Conservation (phyloP, 2,888 invertebrate species). For the Philonicus albiceps region DNA sequence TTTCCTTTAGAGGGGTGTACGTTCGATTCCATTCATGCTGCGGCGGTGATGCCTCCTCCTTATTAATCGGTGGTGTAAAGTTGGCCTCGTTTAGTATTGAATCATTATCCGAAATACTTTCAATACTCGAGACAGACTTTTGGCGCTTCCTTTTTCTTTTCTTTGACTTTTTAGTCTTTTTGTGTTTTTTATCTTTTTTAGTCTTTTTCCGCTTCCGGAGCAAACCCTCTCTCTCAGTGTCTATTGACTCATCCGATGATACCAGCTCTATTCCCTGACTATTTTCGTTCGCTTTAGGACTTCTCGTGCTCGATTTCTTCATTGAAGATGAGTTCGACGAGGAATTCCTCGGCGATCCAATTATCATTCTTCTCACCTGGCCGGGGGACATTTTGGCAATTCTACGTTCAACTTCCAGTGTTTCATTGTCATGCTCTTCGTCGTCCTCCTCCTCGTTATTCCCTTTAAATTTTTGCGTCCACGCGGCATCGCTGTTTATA, state of each 20-base stretch:
- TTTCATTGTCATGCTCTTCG: conserved; percentile 44
- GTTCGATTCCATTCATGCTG: conserved; percentile 47
- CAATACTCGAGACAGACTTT: conserved; percentile 74
- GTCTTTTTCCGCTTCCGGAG: conserved; percentile 67
- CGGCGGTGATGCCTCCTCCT: conserved; percentile 38
- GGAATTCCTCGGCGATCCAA: conserved; percentile 56
- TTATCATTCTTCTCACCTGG: conserved; percentile 55
- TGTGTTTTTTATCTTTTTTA: conserved; percentile 67
- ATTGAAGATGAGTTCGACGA: conserved; percentile 52
- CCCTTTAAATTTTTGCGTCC: background rate
- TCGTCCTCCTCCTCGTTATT: conserved; percentile 28
- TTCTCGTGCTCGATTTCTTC: conserved; percentile 39
- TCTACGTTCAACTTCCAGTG: conserved; percentile 52
- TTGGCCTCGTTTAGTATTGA: conserved; percentile 57
- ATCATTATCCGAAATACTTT: conserved; percentile 70
- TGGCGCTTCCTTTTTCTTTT: conserved; percentile 72
- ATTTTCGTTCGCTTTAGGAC: conserved; percentile 56
- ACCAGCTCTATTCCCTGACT: conserved; percentile 45
- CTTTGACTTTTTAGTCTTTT: conserved; percentile 78
- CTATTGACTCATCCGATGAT: conserved; percentile 53
- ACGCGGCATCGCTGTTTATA: background rate
- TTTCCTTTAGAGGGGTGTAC: conserved; percentile 55
- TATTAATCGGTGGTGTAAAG: conserved; percentile 59
- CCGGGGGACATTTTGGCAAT: conserved; percentile 56
- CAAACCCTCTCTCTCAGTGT: conserved; percentile 66